Evolutionary conservation across 1,140 invertebrate genomes (phyloP).

Genomic region (Pseudomyrmex gracilis): DNA sequence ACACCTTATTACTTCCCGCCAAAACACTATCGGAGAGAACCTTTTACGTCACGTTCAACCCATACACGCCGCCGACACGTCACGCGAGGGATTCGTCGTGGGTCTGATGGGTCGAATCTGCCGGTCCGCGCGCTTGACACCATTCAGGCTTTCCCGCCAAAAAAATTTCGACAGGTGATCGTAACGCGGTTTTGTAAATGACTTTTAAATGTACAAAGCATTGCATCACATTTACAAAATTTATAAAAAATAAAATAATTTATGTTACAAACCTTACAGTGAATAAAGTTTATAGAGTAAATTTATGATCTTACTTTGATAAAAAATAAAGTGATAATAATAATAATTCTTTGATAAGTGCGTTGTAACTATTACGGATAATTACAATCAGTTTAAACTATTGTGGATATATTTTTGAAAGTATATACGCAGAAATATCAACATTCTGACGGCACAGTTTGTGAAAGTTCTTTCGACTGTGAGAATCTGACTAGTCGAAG

Average conservation of each 20-base stretch:
- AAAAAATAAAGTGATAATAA: background rate
- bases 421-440: background rate
- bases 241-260: too few relatives aligned
- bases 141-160: slow-evolving; percentile 66
- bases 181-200: too few relatives aligned
- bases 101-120: slow-evolving; percentile 20
- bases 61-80: slow-evolving; percentile 55
- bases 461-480: background rate
- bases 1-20: slow-evolving; percentile 73
- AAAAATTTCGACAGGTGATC: slow-evolving; percentile 51
- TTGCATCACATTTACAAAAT: too few relatives aligned
- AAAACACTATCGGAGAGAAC: slow-evolving; percentile 56
- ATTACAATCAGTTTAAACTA: background rate
- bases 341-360: background rate
- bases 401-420: background rate
- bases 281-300: too few relatives aligned
- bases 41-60: slow-evolving; percentile 61
- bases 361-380: too few relatives aligned
- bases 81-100: slow-evolving; percentile 20
- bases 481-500: slow-evolving; percentile 45
- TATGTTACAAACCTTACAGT: too few relatives aligned
- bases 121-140: slow-evolving; percentile 25
- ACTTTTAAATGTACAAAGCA: too few relatives aligned
- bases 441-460: background rate
- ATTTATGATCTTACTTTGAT: too few relatives aligned